These are phyloP conservation scores for Paramormyrops hopkinsi DNA, from an alignment of 2,797 vertebrate species.

Conservation along the genomic window DNA sequence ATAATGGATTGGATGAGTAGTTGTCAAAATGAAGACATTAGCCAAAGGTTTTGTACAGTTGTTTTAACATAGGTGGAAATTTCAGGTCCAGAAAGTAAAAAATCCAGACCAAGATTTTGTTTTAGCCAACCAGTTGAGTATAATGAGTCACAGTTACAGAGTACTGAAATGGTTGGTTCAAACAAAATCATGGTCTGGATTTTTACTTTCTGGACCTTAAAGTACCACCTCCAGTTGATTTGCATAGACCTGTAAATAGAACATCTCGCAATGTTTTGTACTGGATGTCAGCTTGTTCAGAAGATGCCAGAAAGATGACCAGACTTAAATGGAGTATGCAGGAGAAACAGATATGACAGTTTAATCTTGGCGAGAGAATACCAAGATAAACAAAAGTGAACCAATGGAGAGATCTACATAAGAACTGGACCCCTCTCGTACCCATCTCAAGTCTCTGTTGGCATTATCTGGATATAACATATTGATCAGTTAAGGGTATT, in stretches of 20 bases:
- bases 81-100: background rate
- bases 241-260: background rate
- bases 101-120: background rate
- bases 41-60: background rate
- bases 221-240: background rate
- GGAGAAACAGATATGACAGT: background rate
- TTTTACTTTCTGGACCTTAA: background rate
- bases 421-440: background rate
- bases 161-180: background rate
- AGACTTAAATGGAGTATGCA: background rate
- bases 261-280: background rate
- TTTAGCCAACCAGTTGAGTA: background rate
- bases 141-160: background rate
- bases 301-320: background rate
- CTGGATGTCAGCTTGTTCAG: background rate
- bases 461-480: background rate
- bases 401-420: background rate
- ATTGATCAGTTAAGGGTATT: background rate
- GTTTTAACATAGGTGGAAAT: background rate
- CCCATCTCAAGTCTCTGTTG: background rate
- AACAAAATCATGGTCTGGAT: background rate
- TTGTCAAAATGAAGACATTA: background rate
- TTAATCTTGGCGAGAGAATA: background rate
- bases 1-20: background rate
- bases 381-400: background rate